These are phyloP conservation scores for Phalacrocorax carbo DNA, from an alignment of 2,113 vertebrate genomes.

Conservation along the genomic window DNA sequence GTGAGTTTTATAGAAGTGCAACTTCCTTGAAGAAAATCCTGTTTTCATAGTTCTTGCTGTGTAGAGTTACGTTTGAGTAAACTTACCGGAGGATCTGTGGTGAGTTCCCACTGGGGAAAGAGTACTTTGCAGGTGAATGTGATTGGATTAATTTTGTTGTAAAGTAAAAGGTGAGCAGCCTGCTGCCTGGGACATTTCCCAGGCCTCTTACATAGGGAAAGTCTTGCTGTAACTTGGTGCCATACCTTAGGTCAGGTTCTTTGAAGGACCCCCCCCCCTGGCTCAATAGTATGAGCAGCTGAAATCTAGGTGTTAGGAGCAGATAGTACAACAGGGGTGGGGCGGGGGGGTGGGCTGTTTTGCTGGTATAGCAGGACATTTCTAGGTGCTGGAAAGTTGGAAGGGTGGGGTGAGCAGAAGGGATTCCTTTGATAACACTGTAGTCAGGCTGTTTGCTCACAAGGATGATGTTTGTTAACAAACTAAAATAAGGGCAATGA, in stretches of 20 bases:
- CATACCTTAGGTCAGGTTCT: neutral
- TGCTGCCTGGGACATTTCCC: neutral
- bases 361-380: neutral
- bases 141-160: neutral
- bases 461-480: neutral
- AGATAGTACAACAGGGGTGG: accelerated
- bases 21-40: neutral
- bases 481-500: neutral
- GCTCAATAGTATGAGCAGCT: neutral
- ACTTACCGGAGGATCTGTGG: neutral
- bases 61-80: neutral
- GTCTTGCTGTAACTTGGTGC: neutral
- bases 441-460: neutral
- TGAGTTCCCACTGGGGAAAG: neutral
- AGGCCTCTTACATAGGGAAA: neutral
- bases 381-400: neutral
- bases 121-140: neutral
- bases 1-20: neutral
- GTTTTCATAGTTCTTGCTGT: neutral
- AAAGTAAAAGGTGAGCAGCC: neutral
- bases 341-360: neutral
- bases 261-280: neutral
- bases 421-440: neutral
- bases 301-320: neutral
- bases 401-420: neutral